Evolutionary conservation across 2,113 vertebrate genomes (phyloP), one percentile per base, ranked within the genome.

Genomic region (Manacus vitellinus): DNA sequence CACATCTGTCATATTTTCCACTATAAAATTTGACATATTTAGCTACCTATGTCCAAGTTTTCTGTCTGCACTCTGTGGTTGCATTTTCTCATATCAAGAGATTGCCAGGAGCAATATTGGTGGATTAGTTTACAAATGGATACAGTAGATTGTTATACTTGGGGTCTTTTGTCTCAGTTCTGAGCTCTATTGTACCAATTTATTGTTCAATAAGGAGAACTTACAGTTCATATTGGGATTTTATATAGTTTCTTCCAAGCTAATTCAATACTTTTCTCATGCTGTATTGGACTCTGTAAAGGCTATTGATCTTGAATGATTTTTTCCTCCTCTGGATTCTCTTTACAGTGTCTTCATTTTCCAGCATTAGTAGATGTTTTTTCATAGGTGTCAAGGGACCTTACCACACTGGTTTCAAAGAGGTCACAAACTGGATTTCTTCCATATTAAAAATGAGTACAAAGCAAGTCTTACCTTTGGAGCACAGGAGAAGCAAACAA

Each of bases 201-300:
- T 85, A 79, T 94, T 2, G 21, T 76, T 95, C 92, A 94, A 46
- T 95, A 85, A 88, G 22, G 54, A 93, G 67, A 80, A 63, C 23
- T 74, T 81, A 85, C 28, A 86, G 77, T 96, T 96, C 71, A 92
- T 72, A 83, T 19, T 10, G 86, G 52, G 68, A 94, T 94, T 97
- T 95, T 76, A 91, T 92, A 93, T 68, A 85, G 43, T 85, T 94
- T 88, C 72, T 92, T 96, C 62, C 66, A 95, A 97, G 80, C 27
- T 89, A 96, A 94, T 95, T 96, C 79, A 89, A 22, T 97, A 67
- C 22, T 92, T 52, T 96, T 67, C 78, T 95, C 92, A 65, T 58
- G 80, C 66, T 93, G 67, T 55, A 89, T 84, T 94, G 91, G 59
- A 75, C 30, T 88, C 84, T 79, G 55, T 63, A 79, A 89, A 79